Percentiles rank a stretch among this genome's conserved stretches.
phyloP scores from a whole-genome alignment of 2,797 vertebrate genomes.

The Phrynocephalus vlangalii region DNA sequence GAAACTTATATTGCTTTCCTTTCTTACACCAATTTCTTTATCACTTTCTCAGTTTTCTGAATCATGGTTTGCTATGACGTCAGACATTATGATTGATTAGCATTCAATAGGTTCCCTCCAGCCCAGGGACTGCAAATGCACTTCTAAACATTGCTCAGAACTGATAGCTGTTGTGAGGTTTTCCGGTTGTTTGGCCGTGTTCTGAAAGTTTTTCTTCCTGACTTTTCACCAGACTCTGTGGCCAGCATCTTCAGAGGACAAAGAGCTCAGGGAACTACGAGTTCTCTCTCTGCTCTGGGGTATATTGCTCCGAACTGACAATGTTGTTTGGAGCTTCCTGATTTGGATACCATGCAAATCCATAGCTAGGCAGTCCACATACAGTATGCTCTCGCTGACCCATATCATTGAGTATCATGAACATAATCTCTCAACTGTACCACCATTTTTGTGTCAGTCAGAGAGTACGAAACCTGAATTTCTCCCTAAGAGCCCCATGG shows the following conservation, averaged over 20 bases:
- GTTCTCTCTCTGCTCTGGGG: too few species aligned
- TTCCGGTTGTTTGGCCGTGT: too few species aligned
- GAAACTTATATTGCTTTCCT: too few species aligned
- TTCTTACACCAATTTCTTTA: not conserved
- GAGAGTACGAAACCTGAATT: not conserved
- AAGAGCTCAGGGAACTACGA: too few species aligned
- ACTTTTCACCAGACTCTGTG: too few species aligned
- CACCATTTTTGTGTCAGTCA: not conserved
- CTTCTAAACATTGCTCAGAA: not conserved
- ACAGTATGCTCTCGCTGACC: not conserved
- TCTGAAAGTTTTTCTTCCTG: too few species aligned
- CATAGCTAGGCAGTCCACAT: not conserved
- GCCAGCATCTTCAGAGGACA: too few species aligned
- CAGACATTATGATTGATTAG: not conserved
- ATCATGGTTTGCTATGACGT: not conserved
- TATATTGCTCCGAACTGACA: not conserved
- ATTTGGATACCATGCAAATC: not conserved
- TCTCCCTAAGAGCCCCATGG: not conserved
- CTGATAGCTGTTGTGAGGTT: not conserved
- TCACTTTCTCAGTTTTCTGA: not conserved
- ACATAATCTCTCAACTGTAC: not conserved
- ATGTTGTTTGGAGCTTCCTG: not conserved
- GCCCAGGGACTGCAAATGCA: not conserved
- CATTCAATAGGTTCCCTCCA: not conserved
- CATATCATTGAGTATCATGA: not conserved